Evolutionary conservation across 1,140 invertebrate genomes (phyloP), one percentile per base, ranked within the genome.

Genomic region (Drosophila serrata): DNA sequence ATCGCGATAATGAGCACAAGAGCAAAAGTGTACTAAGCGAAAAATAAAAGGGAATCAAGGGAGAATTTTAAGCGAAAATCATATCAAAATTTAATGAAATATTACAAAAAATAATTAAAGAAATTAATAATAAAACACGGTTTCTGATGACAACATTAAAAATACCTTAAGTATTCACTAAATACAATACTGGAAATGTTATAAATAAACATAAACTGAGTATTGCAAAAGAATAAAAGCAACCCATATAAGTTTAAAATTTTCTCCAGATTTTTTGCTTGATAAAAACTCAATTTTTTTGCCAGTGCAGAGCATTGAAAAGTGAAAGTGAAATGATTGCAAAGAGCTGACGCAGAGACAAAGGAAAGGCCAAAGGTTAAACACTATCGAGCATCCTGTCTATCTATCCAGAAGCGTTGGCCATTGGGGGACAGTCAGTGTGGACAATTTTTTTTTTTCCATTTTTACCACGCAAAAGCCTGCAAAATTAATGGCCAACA

Each of bases 401-500:
- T 55, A 37, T 55, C 51, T 55, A 37, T 55, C 19, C 51, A 31
- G 33, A 37, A 37, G 19, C 68, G 48, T 40, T 56, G 27, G 40
- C 39, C 48, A 35, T 51, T 24, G 56, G 61, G 31, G 63, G 15
- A 46, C 40, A 37, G 17, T 22, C 33, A 59, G 27, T 24, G 39
- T n/a, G 70, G 51, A 74, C 59, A 49, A 6, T 46, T 46, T 46
- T 46, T 56, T 46, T 46, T 46, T 46, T 56, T 46, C 63, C 70
- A 67, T 67, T 85, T 82, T 61, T 46, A 58, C 64, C 75, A 73
- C 61, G 70, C 75, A 79, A 87, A 86, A 82, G 82, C 64, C 75
- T 87, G 82, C 64, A 82, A 86, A 86, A 86, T 87, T 82, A 86
- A 88, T 86, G 82, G 79, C 79, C 79, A 77, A 79, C 81, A 86